A percentile compares a stretch with the other conserved stretches of the same genome.
Conservation (phyloP, 2,113 vertebrate genomes). For the Globicephala melas region DNA sequence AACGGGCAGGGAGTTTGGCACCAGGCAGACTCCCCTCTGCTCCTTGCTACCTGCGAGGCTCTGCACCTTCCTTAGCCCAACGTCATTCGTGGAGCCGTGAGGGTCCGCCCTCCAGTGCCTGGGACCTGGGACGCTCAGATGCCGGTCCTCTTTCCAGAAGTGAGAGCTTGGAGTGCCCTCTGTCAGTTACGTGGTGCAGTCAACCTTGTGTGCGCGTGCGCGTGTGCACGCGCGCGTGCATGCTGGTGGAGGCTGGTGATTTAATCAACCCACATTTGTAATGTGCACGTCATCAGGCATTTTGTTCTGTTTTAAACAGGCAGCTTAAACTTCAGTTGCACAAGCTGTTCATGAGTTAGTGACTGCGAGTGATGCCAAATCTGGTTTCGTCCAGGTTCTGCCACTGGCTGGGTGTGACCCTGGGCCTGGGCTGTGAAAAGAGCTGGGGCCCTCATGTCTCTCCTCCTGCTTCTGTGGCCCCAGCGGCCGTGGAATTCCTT, state of each 20-base stretch:
- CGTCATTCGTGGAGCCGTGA: background rate
- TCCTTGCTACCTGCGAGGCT: background rate
- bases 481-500: background rate
- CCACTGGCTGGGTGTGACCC: rapidly evolving
- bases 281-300: background rate
- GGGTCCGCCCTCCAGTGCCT: background rate
- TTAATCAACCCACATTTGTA: background rate
- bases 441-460: background rate
- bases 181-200: background rate
- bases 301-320: conserved; percentile 20
- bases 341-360: background rate
- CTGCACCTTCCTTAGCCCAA: background rate
- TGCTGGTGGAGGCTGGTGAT: background rate
- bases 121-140: background rate
- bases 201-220: rapidly evolving
- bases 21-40: background rate
- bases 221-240: rapidly evolving
- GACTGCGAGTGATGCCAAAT: background rate
- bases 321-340: background rate
- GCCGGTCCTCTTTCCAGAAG: background rate
- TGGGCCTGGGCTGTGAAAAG: background rate
- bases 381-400: background rate
- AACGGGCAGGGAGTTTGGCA: background rate
- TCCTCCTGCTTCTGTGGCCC: background rate
- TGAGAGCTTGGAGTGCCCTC: background rate